Evolutionary conservation across 2,888 invertebrate genomes (phyloP), one percentile per base, ranked within the genome.

Genomic region (Habroteleia sp.): DNA sequence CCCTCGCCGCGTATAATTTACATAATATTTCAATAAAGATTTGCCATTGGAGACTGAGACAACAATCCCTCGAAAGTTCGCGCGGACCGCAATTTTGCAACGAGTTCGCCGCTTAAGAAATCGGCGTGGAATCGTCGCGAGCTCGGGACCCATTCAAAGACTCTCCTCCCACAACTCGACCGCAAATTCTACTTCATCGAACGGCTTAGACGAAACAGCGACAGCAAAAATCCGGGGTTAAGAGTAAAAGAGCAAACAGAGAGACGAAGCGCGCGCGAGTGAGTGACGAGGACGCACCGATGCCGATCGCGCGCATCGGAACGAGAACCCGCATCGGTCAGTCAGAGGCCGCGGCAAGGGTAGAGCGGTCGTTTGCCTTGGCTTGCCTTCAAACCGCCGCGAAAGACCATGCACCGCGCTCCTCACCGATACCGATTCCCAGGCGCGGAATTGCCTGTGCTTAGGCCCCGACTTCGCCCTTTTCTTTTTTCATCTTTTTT

Each of bases 281-380:
- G 54, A 39, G 66, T 39, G 48, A 54, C 27, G 14, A 63, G 74
- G 74, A 77, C 77, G 73, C 66, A 60, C 54, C 48, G 29, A 13
- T 11, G 46, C 5, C 31, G 11, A 14, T 23, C 31, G 33, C 4
- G 42, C 11, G 6, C 35, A 29, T 50, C 8, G 35, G 17, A 54
- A 39, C 11, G 46, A 60, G 44, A 46, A 10, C 23, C 31, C 8
- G 33, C 48, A 14, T 11, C 48, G 46, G 41, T 39, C 60, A 58
- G 72, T 76, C 75, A 62, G 66, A 73, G 76, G 71, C 65, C 44
- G 82, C 79, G 80, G 79, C 83, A 81, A 80, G 79, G 83, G 83
- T 80, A 83, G 85, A 80, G 84, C 86, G 86, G 86, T 86, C 86
- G 86, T 86, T 86, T 86, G 86, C 86, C 86, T 86, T 86, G 86